phyloP scores from a whole-genome alignment of 1,140 invertebrate species.

The Drosophila persimilis region DNA sequence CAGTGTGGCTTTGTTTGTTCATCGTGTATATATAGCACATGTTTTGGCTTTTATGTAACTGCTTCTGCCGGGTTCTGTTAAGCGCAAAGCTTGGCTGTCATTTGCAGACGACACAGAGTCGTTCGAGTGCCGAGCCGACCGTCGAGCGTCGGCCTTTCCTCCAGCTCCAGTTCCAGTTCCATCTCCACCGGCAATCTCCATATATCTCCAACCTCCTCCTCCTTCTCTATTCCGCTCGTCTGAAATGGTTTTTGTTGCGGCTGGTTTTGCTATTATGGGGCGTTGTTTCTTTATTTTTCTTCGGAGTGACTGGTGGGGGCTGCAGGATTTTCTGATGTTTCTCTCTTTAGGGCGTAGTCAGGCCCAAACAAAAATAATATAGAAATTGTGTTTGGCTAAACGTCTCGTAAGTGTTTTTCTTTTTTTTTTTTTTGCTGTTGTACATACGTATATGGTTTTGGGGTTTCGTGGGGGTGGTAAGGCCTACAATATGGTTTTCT shows the following conservation, averaged over 20 bases:
- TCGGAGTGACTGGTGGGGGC: background rate
- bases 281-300: constrained; percentile 62
- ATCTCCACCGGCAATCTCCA: background rate
- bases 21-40: constrained; percentile 56
- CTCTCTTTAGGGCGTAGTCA: constrained; percentile 45
- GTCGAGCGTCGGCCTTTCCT: constrained; percentile 50
- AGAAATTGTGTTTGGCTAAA: constrained; percentile 65
- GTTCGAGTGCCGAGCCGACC: constrained; percentile 54
- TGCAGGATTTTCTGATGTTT: constrained; percentile 35
- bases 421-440: background rate
- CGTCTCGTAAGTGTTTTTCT: constrained; percentile 54
- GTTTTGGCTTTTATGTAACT: constrained; percentile 77
- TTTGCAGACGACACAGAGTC: constrained; percentile 61
- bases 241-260: constrained; percentile 43
- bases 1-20: constrained; percentile 34
- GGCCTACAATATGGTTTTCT: constrained; percentile 60
- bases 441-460: constrained; percentile 9
- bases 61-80: constrained; percentile 5
- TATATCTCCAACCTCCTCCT: background rate
- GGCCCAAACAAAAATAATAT: constrained; percentile 8
- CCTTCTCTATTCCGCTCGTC: constrained; percentile 14
- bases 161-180: constrained; percentile 1
- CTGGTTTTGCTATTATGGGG: constrained; percentile 62
- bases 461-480: constrained; percentile 15
- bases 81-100: constrained; percentile 72